These are phyloP conservation scores for Merodon equestris DNA, from an alignment of 2,888 invertebrate genomes.

Conservation along the genomic window DNA sequence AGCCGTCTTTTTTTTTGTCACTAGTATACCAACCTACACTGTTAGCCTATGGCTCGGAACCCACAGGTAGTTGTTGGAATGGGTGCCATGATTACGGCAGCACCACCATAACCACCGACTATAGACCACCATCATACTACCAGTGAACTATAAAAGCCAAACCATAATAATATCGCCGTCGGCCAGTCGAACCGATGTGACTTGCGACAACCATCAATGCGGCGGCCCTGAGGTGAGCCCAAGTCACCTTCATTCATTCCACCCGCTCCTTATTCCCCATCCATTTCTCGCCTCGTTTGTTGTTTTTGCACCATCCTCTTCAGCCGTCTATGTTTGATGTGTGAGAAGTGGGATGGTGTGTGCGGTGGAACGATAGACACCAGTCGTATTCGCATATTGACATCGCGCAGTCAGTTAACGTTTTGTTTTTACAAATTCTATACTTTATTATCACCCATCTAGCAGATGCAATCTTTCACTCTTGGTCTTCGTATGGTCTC, in stretches of 20 bases:
- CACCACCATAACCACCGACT: slow-evolving; percentile 29
- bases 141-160: slow-evolving; percentile 54
- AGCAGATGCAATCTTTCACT: slow-evolving; percentile 68
- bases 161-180: slow-evolving; percentile 47
- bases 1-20: too few species aligned
- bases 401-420: slow-evolving; percentile 70
- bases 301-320: background rate
- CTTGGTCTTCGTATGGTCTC: slow-evolving; percentile 39
- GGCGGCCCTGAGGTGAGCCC: slow-evolving; percentile 32
- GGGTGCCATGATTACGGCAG: slow-evolving; percentile 36
- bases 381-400: slow-evolving; percentile 69
- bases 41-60: slow-evolving; percentile 27
- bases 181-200: slow-evolving; percentile 32
- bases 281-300: background rate
- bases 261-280: too few species aligned
- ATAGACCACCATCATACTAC: slow-evolving; percentile 49
- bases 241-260: too few species aligned
- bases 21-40: slow-evolving; percentile 11
- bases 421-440: slow-evolving; percentile 71
- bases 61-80: slow-evolving; percentile 63
- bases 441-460: slow-evolving; percentile 68
- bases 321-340: slow-evolving; percentile 20
- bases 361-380: slow-evolving; percentile 44
- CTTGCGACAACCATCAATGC: slow-evolving; percentile 60
- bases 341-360: slow-evolving; percentile 43